These are phyloP conservation scores for Trachops cirrhosus DNA, from an alignment of 2,797 vertebrate species.

Conservation along the genomic window DNA sequence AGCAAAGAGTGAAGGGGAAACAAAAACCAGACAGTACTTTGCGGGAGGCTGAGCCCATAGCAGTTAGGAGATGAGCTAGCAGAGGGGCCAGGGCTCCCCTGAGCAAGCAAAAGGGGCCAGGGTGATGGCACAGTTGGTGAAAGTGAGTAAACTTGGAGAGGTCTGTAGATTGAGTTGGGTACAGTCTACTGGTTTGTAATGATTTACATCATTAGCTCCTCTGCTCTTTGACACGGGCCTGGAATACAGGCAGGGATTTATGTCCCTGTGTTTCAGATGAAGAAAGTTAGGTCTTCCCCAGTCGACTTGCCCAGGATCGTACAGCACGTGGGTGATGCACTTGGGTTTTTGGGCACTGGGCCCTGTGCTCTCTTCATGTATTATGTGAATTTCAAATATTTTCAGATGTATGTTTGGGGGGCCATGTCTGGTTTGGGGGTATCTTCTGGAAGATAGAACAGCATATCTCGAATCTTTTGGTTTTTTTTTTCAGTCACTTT, in stretches of 20 bases:
- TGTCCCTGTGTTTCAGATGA: not conserved
- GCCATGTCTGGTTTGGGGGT: not conserved
- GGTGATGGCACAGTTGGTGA: not conserved
- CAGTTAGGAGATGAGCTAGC: not conserved
- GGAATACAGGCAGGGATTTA: not conserved
- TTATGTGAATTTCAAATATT: not conserved
- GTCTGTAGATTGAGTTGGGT: not conserved
- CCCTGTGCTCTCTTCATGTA: not conserved
- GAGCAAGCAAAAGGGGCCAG: not conserved
- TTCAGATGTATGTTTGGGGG: not conserved
- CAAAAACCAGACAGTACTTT: too few species aligned
- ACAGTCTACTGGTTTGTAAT: not conserved
- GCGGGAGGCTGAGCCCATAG: not conserved
- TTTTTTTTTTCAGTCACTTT: not conserved
- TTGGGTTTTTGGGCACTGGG: not conserved
- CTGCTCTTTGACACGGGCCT: not conserved
- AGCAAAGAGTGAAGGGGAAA: not conserved
- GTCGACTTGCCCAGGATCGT: not conserved
- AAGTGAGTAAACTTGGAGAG: not conserved
- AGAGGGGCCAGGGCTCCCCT: not conserved
- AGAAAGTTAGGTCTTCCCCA: not conserved
- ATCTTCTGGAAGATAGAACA: not conserved
- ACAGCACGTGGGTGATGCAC: not conserved
- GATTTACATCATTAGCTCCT: not conserved
- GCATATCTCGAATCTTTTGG: not conserved